Base-by-base conservation (phyloP, 2,888 invertebrate genomes). In the Drosophila demipolita region DNA sequence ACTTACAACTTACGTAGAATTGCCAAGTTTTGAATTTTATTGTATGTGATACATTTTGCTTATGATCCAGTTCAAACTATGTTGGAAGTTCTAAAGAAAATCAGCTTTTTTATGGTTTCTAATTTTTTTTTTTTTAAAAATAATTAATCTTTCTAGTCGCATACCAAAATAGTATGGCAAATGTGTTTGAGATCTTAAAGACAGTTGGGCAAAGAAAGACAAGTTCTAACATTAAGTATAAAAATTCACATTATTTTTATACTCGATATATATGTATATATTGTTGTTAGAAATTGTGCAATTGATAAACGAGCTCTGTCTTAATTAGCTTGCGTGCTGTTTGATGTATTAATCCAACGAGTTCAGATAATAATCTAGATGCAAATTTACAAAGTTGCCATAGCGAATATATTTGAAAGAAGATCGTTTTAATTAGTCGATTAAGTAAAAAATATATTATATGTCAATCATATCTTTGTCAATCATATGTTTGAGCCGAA, bases 241-340 rank as follows among this genome's bases (percentile, higher is more conserved):
- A 38, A 38, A 17, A 38, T 17, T 11, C 5, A n/a, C 40, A n/a
- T 33, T 33, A 33, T 33, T 5, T 33, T 11, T 33, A 33, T 15
- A 6, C 29, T 6, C 29, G 29, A 29, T 12, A 36, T 36, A 35
- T 35, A 35, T 35, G 12, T 15, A 15, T 35, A 35, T 35, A 6
- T 38, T 17, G 8, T 8, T n/a, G 38, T 29, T 29, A 9, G n/a
- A 29, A 40, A 29, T 55, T 12, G 33, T 9, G 52, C 17, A 52
- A 52, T 64, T 64, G 17, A 45, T 12, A 7, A 12, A 11, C 9
- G 17, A 17, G 33, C 54, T 15, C 5, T 17, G 12, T 9, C 69
- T 57, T 45, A 69, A 71, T 63, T 63, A 52, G 35, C 48, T 71
- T 29, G 57, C 69, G 50, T 69, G 50, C n/a, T 12, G 45, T 23